Base-by-base conservation (phyloP, 1,140 invertebrate genomes). In the Rhyacophila brunnea region DNA sequence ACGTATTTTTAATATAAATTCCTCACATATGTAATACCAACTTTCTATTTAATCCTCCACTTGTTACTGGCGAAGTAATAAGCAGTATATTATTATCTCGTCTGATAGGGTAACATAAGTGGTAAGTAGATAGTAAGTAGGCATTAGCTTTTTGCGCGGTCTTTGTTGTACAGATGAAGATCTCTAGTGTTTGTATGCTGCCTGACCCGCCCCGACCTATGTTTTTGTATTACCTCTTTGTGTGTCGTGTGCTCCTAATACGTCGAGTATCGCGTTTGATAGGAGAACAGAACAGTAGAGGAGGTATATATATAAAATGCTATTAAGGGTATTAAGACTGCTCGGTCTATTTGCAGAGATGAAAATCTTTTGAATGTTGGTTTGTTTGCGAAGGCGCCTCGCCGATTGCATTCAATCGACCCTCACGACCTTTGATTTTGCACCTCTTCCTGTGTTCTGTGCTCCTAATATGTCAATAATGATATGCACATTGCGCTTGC, bases 401-500 rank as follows among this genome's bases (percentile, higher is more conserved):
- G 23, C 15, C 38, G 38, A n/a, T 40, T 11, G 38, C n/a, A 13
- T 40, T 15, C 38, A n/a, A 15, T 15, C 38, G 38, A 15, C 20
- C 52, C 23, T 54, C 32, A 23, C 44, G 52, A 54, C 52, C 60
- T 35, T 14, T 48, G 47, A 7, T 59, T 55, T 62, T 49, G 48
- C 53, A 62, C 53, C 53, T 56, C 48, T 55, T 56, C 47, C 35
- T 43, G 38, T 15, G 38, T 62, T 42, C 47, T 57, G 47, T 62
- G 53, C 48, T 62, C 60, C 60, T 57, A 55, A 62, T 62, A 56
- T 20, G 60, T 23, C 46, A 48, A 62, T 62, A 57, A 62, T 62
- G 50, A 55, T 61, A 61, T 61, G 59, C 52, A 44, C 45, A 61
- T 61, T 61, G 59, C 52, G 44, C 51, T 55, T 55, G 59, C 49